Base-by-base conservation (phyloP, 2,113 vertebrate species). In the Malaclemys terrapin region DNA sequence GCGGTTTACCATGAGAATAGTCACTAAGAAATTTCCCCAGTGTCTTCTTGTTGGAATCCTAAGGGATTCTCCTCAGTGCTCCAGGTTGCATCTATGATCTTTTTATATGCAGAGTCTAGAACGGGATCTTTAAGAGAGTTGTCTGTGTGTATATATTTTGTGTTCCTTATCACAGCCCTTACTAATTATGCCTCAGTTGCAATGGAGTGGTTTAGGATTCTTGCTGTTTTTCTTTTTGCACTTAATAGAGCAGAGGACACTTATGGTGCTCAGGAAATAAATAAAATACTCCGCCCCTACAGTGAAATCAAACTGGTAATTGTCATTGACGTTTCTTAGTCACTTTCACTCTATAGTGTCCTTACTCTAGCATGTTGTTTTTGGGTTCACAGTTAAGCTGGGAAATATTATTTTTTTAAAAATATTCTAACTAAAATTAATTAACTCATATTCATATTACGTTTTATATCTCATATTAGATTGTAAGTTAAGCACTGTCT, bases 61-160 rank as follows among this genome's bases (percentile, higher is more conserved):
- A 6, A n/a, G 75, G 45, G 42, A 47, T 79, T 8, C 52, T 56
- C 16, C 13, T 45, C 29, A 35, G 75, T 25, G 53, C 53, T 47
- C 10, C 24, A 31, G 20, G 72, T 12, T 69, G 56, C 16, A 1
- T 0, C 35, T 1, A 8, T 10, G 3, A 22, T 16, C 38, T 20
- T 72, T 52, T 72, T 2, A 1, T 22, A 27, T 16, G 11, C 11
- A 6, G 19, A 1, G 24, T 6, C 25, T 3, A 2, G 35, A 5
- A 11, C 25, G 0, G 11, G 10, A 2, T 0, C 27, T 20, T 29
- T 17, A 19, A 5, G 29, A 4, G 52, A 25, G 17, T 78, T n/a
- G 0, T 10, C 0, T 1, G 5, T 1, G 0, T 8, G 0, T 8
- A 75, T 54, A 29, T 2, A 0, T 20, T 57, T 3, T 2, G 4